phyloP scores from a whole-genome alignment of 2,888 invertebrate genomes.

The Liposcelis brunnea region DNA sequence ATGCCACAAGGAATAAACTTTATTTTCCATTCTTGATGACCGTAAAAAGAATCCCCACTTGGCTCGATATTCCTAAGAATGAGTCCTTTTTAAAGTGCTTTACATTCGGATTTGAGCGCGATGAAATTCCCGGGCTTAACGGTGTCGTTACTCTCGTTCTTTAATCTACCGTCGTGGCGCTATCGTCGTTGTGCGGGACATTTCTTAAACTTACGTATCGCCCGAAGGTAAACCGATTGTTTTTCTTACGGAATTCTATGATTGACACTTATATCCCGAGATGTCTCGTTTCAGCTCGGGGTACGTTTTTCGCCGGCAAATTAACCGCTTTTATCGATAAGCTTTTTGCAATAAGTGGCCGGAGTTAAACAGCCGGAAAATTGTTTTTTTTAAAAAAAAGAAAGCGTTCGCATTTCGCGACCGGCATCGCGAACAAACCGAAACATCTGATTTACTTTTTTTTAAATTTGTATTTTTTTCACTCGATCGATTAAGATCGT shows the following conservation, averaged over 20 bases:
- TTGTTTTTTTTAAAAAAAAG: too few relatives aligned
- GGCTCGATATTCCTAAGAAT: neutral
- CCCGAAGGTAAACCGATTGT: neutral
- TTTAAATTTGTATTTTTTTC: too few relatives aligned
- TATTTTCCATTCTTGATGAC: slow-evolving; percentile 4
- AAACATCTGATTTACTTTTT: neutral
- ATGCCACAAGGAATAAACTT: slow-evolving; percentile 8
- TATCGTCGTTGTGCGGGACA: neutral
- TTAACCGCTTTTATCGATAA: too few relatives aligned
- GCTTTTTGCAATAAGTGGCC: too few relatives aligned
- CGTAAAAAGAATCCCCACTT: neutral
- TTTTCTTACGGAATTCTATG: too few relatives aligned
- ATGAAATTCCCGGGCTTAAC: slow-evolving; percentile 8
- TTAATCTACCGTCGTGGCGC: slow-evolving; percentile 2
- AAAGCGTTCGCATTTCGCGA: neutral
- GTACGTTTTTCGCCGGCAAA: too few relatives aligned
- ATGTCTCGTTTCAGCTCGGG: too few relatives aligned
- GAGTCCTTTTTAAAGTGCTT: neutral
- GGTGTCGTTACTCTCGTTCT: neutral
- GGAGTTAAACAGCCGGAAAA: too few relatives aligned
- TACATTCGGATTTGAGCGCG: neutral
- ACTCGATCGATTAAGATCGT: neutral
- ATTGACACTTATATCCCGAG: too few relatives aligned
- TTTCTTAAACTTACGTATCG: neutral
- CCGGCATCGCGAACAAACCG: neutral